Base-by-base conservation (phyloP, 2,797 vertebrate species). In the Acipenser oxyrinchus region DNA sequence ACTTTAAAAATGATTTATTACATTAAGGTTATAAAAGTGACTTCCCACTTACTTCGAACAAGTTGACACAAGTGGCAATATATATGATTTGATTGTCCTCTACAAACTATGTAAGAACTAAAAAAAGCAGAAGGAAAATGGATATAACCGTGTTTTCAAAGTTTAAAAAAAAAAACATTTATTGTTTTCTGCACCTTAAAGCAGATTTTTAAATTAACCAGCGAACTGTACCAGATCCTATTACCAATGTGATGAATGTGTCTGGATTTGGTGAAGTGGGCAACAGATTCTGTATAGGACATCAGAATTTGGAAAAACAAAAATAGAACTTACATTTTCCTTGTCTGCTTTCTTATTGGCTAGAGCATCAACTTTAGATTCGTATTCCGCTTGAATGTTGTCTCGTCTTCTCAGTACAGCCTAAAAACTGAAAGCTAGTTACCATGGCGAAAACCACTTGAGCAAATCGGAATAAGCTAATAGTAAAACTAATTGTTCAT, bases 351-450 rank as follows among this genome's bases (percentile, higher is more conserved):
- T 95, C 81, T 83, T 94, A 70, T 72, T 81, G 37, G 78, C 78
- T 75, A 96, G 76, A 60, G 89, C 82, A 66, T 98, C 94, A 3
- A 84, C 85, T 87, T 86, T 97, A 73, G 87, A 86, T 74, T 98
- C 93, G 0, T 92, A 87, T 72, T 96, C 94, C 0, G 90, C 86
- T 83, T 99, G 96, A 73, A 97, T 94, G 83, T 92, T 91, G 87
- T 99, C 96, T 86, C 96, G 88, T 73, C 95, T 91, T 80, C 86
- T 93, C 85, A 96, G 80, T 70, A 96, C 94, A 12, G 88, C 86
- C 96, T 99, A 52, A 61, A 71, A 74, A 48, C 10, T 62, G 60
- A 62, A 37, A 62, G 48, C 60, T 62, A 48, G 60, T 62, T 62
- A 62, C 18, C 18, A 62, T 15, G 23, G 60, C 1, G 18, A 62